phyloP scores from a whole-genome alignment of 2,113 vertebrate species.

The Sinocyclocheilus rhinocerous region DNA sequence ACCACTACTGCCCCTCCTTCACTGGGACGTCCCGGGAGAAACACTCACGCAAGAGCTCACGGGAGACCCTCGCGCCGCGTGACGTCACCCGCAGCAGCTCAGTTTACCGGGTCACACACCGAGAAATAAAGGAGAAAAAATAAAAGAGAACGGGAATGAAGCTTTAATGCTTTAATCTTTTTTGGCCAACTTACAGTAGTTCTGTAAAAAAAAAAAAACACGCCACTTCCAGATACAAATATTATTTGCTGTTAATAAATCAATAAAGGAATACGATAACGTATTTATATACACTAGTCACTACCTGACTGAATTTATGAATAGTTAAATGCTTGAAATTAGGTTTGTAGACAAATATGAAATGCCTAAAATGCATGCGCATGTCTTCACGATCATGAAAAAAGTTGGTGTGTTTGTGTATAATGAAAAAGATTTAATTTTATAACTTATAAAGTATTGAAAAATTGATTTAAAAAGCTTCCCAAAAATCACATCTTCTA shows the following conservation, averaged over 20 bases:
- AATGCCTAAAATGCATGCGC: no score
- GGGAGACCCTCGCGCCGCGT: conserved; percentile 45
- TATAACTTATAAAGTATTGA: no score
- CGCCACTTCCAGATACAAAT: not conserved
- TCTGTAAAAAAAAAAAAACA: not conserved
- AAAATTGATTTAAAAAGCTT: no score
- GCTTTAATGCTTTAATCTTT: not conserved
- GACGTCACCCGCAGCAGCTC: conserved; percentile 20
- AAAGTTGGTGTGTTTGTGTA: no score
- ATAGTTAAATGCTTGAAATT: no score
- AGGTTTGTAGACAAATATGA: no score
- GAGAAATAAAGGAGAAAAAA: not conserved
- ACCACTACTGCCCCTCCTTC: conserved; percentile 40
- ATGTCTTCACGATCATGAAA: no score
- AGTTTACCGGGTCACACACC: not conserved
- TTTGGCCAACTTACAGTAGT: not conserved
- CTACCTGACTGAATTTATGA: no score
- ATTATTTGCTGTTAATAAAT: not conserved
- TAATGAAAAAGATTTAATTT: no score
- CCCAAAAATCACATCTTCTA: no score
- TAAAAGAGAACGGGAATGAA: not conserved
- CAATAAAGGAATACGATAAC: no score
- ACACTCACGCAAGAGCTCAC: conserved; percentile 18
- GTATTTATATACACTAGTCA: no score
- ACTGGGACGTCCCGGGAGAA: conserved; percentile 48